Conservation (phyloP, 2,888 invertebrate genomes). For the Azorinus chamasolen region DNA sequence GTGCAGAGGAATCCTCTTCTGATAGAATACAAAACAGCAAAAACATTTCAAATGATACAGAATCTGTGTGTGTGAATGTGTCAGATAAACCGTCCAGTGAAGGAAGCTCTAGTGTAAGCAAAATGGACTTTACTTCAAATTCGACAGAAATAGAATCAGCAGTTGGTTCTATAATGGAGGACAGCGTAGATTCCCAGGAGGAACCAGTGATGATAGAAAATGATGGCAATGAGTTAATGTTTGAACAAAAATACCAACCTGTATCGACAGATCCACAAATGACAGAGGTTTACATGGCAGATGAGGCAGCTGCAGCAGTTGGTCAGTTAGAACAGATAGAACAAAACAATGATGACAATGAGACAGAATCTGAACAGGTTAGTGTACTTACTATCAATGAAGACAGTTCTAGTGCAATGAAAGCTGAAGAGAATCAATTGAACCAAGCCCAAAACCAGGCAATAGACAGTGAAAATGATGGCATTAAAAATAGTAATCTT, state of each 20-base stretch:
- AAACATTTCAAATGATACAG: conserved; percentile 19
- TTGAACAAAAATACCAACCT: conserved; percentile 46
- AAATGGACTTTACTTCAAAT: conserved; percentile 29
- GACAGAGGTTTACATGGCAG: conserved; percentile 35
- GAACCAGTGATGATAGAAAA: conserved; percentile 64
- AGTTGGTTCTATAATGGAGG: conserved; percentile 60
- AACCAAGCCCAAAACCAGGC: not conserved
- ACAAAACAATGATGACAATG: conserved; percentile 3
- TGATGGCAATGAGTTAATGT: conserved; percentile 65
- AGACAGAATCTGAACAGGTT: not conserved
- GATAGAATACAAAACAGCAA: conserved; percentile 55
- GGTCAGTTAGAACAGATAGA: conserved; percentile 48
- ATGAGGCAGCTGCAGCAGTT: conserved; percentile 45
- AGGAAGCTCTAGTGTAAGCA: conserved; percentile 29
- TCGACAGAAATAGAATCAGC: conserved; percentile 58
- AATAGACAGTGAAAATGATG: conserved; percentile 6
- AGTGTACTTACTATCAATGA: not conserved
- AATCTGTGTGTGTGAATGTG: conserved; percentile 40
- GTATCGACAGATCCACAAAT: conserved; percentile 13
- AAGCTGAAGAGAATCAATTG: not conserved
- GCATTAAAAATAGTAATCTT: too few relatives aligned
- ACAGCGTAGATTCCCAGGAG: conserved; percentile 38
- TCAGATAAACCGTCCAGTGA: conserved; percentile 53
- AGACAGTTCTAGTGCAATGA: not conserved
- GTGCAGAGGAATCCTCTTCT: conserved; percentile 32